Evolutionary conservation across 1,140 invertebrate species (phyloP).

Genomic region (Diabrotica undecimpunctata): DNA sequence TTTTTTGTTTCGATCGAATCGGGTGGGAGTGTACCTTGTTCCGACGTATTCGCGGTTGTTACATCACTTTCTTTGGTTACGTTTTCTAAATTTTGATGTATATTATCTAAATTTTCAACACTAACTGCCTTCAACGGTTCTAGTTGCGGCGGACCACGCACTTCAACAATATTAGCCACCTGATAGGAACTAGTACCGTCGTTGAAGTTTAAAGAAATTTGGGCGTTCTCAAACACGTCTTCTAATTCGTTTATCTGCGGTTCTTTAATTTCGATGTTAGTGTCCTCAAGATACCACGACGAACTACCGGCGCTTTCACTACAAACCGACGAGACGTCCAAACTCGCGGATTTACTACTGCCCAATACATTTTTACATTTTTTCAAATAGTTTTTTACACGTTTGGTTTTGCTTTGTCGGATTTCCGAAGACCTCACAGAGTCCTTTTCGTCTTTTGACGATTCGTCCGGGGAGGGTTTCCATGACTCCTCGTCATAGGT

Average conservation of each 20-base stretch:
- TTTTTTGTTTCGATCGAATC: not conserved
- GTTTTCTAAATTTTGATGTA: too few species aligned
- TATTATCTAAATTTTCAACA: not conserved
- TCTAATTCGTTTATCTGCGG: conserved; percentile 38
- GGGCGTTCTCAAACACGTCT: conserved; percentile 35
- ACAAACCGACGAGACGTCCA: conserved; percentile 22
- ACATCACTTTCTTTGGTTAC: too few species aligned
- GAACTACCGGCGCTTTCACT: conserved; percentile 26
- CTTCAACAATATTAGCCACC: conserved; percentile 37
- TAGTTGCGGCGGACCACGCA: conserved; percentile 20
- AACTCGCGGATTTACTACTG: conserved; percentile 28
- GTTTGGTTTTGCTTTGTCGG: conserved; percentile 50
- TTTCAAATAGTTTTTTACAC: conserved; percentile 51
- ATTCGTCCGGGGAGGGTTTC: conserved; percentile 37
- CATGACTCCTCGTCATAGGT: conserved; percentile 45
- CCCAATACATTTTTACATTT: conserved; percentile 51
- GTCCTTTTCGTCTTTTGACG: conserved; percentile 28
- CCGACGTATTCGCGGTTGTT: too few species aligned
- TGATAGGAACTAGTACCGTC: conserved; percentile 20
- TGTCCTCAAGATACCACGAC: conserved; percentile 32
- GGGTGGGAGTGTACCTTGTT: too few species aligned
- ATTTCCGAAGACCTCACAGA: conserved; percentile 28
- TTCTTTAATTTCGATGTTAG: conserved; percentile 30
- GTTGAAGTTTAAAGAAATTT: conserved; percentile 9
- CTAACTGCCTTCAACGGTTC: not conserved